phyloP scores from a whole-genome alignment of 2,888 invertebrate species.

The Salpingus planirostris region DNA sequence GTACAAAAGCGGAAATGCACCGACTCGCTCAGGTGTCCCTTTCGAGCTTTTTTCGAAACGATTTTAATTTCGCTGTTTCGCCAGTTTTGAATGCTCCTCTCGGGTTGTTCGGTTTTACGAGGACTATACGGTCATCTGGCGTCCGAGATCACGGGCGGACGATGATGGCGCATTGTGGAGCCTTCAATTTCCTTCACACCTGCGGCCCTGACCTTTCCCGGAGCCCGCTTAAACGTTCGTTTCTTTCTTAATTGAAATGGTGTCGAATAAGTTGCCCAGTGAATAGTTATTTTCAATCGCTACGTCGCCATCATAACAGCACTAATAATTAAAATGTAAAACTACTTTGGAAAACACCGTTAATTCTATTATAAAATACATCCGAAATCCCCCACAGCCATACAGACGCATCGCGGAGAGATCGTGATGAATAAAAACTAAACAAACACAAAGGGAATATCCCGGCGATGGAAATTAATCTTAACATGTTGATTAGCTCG shows the following conservation, averaged over 20 bases:
- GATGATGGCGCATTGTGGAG: no score
- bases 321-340: conserved; percentile 11
- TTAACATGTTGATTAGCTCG: conserved; percentile 20
- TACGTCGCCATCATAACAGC: no score
- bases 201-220: conserved; percentile 6
- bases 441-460: conserved; percentile 17
- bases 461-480: conserved; percentile 16
- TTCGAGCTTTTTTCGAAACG: no score
- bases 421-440: conserved; percentile 10
- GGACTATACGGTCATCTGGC: no score
- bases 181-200: conserved; percentile 4
- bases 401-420: no score
- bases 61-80: no score
- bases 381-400: no score
- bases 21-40: no score
- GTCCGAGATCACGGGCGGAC: no score
- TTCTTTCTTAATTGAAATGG: conserved; percentile 10
- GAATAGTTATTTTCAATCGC: conserved; percentile 7
- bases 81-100: no score
- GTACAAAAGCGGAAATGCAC: no score
- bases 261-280: conserved; percentile 1
- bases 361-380: conserved; percentile 11
- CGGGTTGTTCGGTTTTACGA: no score
- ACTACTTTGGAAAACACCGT: conserved; percentile 8
- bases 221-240: not conserved